phyloP scores from a whole-genome alignment of 92 coral and sea anemone genomes.

The Umimayanthus kanabou region DNA sequence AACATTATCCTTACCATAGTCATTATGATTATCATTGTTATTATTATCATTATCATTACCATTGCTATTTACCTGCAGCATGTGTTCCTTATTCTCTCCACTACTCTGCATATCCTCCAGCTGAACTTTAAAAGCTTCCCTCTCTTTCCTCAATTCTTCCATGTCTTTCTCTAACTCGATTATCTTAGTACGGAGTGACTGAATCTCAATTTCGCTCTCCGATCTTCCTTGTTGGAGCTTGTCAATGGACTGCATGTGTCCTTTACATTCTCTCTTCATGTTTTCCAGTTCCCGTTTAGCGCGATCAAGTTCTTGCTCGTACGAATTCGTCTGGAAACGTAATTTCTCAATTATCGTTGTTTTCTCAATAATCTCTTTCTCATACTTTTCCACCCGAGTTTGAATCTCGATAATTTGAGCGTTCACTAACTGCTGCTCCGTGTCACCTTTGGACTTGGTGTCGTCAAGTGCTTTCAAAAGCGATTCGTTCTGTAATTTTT shows the following conservation, averaged over 20 bases:
- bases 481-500: constrained; percentile 65
- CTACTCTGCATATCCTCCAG: constrained; percentile 73
- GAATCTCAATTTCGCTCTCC: constrained; percentile 71
- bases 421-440: constrained; percentile 64
- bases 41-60: no score
- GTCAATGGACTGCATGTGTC: constrained; percentile 59
- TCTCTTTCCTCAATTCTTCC: constrained; percentile 77
- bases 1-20: no score
- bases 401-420: constrained; percentile 70
- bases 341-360: constrained; percentile 84
- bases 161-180: constrained; percentile 74
- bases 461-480: constrained; percentile 59
- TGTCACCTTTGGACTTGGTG: constrained; percentile 61
- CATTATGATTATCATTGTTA: no score
- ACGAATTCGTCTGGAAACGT: constrained; percentile 73
- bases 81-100: constrained; percentile 75
- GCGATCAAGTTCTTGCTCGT: constrained; percentile 76
- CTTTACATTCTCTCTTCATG: constrained; percentile 79
- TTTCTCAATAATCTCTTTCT: constrained; percentile 79
- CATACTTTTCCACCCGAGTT: constrained; percentile 74
- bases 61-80: constrained; percentile 61
- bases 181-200: constrained; percentile 68
- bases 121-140: constrained; percentile 67
- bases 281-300: constrained; percentile 77
- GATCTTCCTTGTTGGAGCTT: constrained; percentile 75